These are phyloP conservation scores for Lydus trimaculatus DNA, from an alignment of 2,888 invertebrate species.

Conservation along the genomic window DNA sequence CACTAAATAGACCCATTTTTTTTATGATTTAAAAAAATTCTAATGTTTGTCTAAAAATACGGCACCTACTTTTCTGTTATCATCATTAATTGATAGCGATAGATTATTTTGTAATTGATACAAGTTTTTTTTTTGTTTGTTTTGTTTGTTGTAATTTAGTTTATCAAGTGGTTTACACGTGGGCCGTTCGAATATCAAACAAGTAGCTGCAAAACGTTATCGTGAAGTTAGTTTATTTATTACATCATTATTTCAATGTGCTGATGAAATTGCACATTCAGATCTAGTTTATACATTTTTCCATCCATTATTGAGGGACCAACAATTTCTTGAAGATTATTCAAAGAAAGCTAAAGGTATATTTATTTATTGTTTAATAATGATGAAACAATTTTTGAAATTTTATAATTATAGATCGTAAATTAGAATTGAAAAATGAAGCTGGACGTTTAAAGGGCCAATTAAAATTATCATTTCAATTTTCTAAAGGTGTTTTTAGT, in stretches of 20 bases:
- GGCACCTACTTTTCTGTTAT: neutral
- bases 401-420: slow-evolving; percentile 25
- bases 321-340: slow-evolving; percentile 86
- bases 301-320: slow-evolving; percentile 93
- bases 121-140: neutral
- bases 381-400: neutral
- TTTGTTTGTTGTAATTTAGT: slow-evolving; percentile 58
- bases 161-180: slow-evolving; percentile 79
- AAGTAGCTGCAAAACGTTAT: slow-evolving; percentile 93
- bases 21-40: neutral
- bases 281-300: slow-evolving; percentile 99
- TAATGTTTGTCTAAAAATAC: neutral
- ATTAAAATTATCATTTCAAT: slow-evolving; percentile 80
- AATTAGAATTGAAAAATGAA: slow-evolving; percentile 58
- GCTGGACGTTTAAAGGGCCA: slow-evolving; percentile 69
- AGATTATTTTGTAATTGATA: slow-evolving; percentile 2
- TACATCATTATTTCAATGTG: slow-evolving; percentile 82
- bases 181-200: slow-evolving; percentile 92
- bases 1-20: slow-evolving; percentile 47
- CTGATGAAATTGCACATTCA: slow-evolving; percentile 94
- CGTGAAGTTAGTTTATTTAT: slow-evolving; percentile 90
- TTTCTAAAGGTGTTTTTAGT: slow-evolving; percentile 75
- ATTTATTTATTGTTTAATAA: neutral
- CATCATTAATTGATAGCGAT: too few species aligned
- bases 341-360: slow-evolving; percentile 79